phyloP scores from a whole-genome alignment of 2,797 vertebrate species.

The Clarias laeviceps region DNA sequence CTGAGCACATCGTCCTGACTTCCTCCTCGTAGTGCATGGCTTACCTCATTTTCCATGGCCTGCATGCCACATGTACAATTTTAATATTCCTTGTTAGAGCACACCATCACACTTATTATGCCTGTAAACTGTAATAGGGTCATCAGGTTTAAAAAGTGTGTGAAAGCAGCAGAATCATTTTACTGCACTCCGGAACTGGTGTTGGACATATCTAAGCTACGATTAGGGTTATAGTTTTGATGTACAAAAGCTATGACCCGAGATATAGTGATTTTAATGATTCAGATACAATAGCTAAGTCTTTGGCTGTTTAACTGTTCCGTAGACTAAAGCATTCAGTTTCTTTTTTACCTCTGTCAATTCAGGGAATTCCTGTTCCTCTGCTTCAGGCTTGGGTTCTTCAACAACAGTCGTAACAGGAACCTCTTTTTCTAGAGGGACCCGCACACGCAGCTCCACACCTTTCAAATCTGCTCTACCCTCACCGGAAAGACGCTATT shows the following conservation, averaged over 20 bases:
- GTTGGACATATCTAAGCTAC: not conserved
- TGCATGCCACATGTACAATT: conserved; percentile 53
- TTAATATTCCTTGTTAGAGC: not conserved
- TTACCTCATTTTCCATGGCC: conserved; percentile 91
- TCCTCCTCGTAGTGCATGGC: conserved; percentile 78
- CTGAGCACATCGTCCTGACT: conserved; percentile 90
- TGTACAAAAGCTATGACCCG: not conserved
- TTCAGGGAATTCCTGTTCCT: conserved; percentile 87
- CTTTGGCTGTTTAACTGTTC: not conserved
- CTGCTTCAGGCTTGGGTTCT: conserved; percentile 63
- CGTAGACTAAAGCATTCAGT: no score
- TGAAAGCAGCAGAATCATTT: not conserved
- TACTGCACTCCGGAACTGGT: no score
- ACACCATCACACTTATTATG: not conserved
- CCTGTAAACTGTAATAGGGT: not conserved
- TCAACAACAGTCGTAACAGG: conserved; percentile 78
- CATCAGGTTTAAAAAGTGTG: not conserved
- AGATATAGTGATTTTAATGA: not conserved
- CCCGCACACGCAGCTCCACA: conserved; percentile 86
- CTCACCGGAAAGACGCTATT: conserved; percentile 81
- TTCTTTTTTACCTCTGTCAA: conserved; percentile 80
- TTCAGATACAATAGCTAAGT: not conserved
- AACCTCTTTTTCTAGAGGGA: conserved; percentile 93
- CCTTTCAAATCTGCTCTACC: conserved; percentile 70
- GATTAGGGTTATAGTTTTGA: not conserved